phyloP scores from a whole-genome alignment of 2,113 vertebrate species.

The Telmatochromis brichardi region DNA sequence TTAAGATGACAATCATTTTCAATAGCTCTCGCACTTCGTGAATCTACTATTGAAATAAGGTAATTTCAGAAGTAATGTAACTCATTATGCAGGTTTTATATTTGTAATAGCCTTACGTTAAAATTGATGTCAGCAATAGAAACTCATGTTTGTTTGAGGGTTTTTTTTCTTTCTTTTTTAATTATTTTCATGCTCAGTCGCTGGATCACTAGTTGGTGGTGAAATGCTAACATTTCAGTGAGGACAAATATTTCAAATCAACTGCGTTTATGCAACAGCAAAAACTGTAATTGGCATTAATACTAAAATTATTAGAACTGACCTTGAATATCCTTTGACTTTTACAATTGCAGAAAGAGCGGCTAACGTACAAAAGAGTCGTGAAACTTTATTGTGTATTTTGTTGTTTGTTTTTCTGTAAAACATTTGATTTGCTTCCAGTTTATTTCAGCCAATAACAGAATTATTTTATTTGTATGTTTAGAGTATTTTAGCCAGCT shows the following conservation, averaged over 20 bases:
- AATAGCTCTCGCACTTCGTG: slow-evolving; percentile 34
- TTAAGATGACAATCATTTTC: slow-evolving; percentile 69
- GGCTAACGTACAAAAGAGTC: neutral
- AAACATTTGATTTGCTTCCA: neutral
- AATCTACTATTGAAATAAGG: slow-evolving; percentile 22
- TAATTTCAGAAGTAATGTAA: slow-evolving; percentile 14
- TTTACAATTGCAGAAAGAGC: neutral
- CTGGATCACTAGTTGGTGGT: neutral
- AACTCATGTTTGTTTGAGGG: neutral
- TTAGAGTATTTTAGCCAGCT: neutral
- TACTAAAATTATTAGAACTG: neutral
- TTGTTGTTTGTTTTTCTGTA: neutral
- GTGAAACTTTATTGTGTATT: neutral
- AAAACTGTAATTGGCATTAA: neutral
- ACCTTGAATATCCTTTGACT: neutral
- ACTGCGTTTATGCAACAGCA: neutral
- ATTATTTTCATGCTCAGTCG: neutral
- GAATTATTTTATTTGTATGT: neutral
- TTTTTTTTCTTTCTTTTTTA: neutral
- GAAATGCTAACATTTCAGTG: neutral
- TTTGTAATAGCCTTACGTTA: slow-evolving; percentile 54
- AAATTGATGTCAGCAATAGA: slow-evolving; percentile 60
- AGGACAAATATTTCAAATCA: neutral
- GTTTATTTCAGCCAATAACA: neutral
- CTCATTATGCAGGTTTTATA: slow-evolving; percentile 47